phyloP scores from a whole-genome alignment of 2,797 vertebrate species.

The Sus cebifrons region DNA sequence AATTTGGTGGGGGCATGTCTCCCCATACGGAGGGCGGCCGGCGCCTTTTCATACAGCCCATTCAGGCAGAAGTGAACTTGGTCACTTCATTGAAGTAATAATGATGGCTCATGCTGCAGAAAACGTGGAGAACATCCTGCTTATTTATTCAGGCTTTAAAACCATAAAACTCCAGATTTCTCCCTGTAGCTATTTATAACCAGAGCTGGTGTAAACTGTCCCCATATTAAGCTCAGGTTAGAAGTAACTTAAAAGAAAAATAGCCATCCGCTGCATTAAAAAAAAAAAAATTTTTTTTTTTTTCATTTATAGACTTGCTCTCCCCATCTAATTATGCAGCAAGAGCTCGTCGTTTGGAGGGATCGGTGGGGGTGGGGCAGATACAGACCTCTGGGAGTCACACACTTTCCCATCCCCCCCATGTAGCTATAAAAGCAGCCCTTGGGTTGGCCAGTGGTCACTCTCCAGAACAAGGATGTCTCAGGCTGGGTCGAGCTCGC shows the following conservation, averaged over 20 bases:
- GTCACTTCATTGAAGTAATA: slow-evolving; percentile 42
- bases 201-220: slow-evolving; percentile 63
- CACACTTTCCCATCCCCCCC: not conserved
- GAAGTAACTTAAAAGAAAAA: slow-evolving; percentile 77
- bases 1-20: slow-evolving; percentile 1
- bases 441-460: not conserved
- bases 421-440: not conserved
- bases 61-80: slow-evolving; percentile 9
- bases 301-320: not conserved
- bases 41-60: not conserved
- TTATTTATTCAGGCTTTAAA: slow-evolving; percentile 67
- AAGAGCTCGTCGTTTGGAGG: not conserved
- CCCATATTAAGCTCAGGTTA: slow-evolving; percentile 66
- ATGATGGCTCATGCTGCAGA: slow-evolving; percentile 37
- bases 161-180: slow-evolving; percentile 69
- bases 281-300: not conserved
- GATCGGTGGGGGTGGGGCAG: slow-evolving; percentile 36
- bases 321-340: not conserved
- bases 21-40: not conserved
- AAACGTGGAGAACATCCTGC: slow-evolving; percentile 64
- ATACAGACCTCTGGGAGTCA: not conserved
- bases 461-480: not conserved
- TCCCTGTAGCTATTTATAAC: slow-evolving; percentile 77
- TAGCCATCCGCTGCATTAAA: not conserved
- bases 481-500: not conserved